These are phyloP conservation scores for Progne subis DNA, from an alignment of 2,113 vertebrate genomes.

Conservation along the genomic window DNA sequence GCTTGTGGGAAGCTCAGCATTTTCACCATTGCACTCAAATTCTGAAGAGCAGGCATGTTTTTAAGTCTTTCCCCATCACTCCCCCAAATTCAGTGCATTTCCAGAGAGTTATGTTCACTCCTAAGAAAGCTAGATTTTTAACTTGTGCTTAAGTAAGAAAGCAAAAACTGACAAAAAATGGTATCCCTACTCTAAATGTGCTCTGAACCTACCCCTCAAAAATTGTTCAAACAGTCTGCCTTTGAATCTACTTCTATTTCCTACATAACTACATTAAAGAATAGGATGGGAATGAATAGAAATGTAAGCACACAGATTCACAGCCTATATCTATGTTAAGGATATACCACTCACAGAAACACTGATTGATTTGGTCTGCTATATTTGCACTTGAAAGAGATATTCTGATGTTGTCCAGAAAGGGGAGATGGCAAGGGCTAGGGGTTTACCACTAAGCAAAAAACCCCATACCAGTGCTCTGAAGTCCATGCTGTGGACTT, in stretches of 20 bases:
- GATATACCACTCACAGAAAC: neutral
- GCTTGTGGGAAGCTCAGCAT: neutral
- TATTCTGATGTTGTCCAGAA: neutral
- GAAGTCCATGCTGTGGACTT: neutral
- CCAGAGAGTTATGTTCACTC: neutral
- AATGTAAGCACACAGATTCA: neutral
- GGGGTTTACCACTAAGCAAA: neutral
- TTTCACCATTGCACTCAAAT: neutral
- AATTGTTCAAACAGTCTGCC: neutral
- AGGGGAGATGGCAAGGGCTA: neutral
- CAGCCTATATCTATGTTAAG: neutral
- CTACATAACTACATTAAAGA: neutral
- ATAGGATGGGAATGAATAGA: neutral
- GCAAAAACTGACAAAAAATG: neutral
- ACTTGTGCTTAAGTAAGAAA: neutral
- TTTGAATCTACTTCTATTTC: slow-evolving; percentile 27
- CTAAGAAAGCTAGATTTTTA: neutral
- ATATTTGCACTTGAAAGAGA: neutral
- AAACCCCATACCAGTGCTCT: neutral
- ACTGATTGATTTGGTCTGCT: neutral
- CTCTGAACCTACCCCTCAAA: neutral
- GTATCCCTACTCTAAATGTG: neutral
- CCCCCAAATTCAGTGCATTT: neutral
- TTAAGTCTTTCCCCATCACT: neutral
- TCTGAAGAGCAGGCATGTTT: neutral